Evolutionary conservation across 2,888 invertebrate species (phyloP).

Genomic region (Parelbella ahira): DNA sequence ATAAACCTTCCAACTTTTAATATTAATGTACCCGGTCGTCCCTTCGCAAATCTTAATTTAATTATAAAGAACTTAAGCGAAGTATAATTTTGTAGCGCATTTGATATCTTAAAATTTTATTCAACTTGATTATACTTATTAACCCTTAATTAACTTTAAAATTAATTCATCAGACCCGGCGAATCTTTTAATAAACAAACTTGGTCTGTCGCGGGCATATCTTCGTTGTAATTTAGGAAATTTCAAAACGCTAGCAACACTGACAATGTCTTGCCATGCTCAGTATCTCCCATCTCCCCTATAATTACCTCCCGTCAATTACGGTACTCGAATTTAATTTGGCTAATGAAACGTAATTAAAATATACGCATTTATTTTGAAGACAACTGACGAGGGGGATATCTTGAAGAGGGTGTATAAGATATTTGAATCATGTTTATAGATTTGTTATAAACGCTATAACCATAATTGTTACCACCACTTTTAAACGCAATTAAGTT

Average conservation of each 20-base stretch:
- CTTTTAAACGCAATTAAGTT: too few relatives aligned
- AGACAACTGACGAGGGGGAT: constrained; percentile 44
- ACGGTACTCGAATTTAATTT: constrained; percentile 76
- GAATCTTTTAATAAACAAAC: constrained; percentile 51
- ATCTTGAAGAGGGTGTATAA: background rate
- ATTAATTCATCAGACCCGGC: constrained; percentile 36
- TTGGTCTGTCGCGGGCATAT: constrained; percentile 33
- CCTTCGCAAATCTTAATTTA: constrained; percentile 11
- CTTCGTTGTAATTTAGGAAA: constrained; percentile 33
- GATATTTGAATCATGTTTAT: constrained; percentile 14
- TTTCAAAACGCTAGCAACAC: constrained; percentile 47
- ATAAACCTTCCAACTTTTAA: too few relatives aligned
- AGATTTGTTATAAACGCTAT: background rate
- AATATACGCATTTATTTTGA: constrained; percentile 72
- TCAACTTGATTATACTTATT: constrained; percentile 26
- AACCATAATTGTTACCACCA: too few relatives aligned
- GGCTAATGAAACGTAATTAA: constrained; percentile 79
- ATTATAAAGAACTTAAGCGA: constrained; percentile 17
- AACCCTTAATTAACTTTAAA: constrained; percentile 48
- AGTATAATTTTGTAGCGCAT: constrained; percentile 15
- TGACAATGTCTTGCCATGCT: constrained; percentile 46
- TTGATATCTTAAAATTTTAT: constrained; percentile 22
- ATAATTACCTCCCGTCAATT: constrained; percentile 73
- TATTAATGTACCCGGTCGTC: too few relatives aligned
- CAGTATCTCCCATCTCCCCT: constrained; percentile 46